Conservation (phyloP, 2,797 vertebrate species). For the Chaunax sp. region DNA sequence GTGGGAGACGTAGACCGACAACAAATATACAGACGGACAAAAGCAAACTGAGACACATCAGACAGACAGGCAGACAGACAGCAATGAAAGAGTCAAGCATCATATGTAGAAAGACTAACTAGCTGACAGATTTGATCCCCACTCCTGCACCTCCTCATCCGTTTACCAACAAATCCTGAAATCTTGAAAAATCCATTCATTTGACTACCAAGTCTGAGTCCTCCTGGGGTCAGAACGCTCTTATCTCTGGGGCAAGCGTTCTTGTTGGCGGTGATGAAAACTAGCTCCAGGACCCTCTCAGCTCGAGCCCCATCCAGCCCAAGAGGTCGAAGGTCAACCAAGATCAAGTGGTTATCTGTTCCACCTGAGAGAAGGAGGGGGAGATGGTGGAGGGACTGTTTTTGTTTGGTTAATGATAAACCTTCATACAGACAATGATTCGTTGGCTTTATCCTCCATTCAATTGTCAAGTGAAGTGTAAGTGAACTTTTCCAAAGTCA, state of each 20-base stretch:
- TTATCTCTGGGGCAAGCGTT: slow-evolving; percentile 91
- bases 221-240: slow-evolving; percentile 87
- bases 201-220: slow-evolving; percentile 85
- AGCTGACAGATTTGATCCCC: slow-evolving; percentile 28
- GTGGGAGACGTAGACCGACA: not conserved
- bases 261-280: slow-evolving; percentile 90
- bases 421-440: too few relatives aligned
- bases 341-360: slow-evolving; percentile 90
- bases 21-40: slow-evolving; percentile 19
- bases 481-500: slow-evolving; percentile 33
- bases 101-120: slow-evolving; percentile 14
- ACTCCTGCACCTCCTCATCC: slow-evolving; percentile 12
- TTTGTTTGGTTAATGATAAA: not conserved
- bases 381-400: not conserved
- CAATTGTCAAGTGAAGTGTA: slow-evolving; percentile 28
- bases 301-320: slow-evolving; percentile 87
- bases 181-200: not conserved
- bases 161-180: not conserved
- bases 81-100: slow-evolving; percentile 28
- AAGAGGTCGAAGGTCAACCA: slow-evolving; percentile 89
- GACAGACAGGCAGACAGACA: too few relatives aligned
- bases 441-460: too few relatives aligned
- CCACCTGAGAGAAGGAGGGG: slow-evolving; percentile 78
- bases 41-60: slow-evolving; percentile 32
- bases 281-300: slow-evolving; percentile 89